Evolutionary conservation across 2,797 vertebrate genomes (phyloP).

Genomic region (Chaetophractus vellerosus): DNA sequence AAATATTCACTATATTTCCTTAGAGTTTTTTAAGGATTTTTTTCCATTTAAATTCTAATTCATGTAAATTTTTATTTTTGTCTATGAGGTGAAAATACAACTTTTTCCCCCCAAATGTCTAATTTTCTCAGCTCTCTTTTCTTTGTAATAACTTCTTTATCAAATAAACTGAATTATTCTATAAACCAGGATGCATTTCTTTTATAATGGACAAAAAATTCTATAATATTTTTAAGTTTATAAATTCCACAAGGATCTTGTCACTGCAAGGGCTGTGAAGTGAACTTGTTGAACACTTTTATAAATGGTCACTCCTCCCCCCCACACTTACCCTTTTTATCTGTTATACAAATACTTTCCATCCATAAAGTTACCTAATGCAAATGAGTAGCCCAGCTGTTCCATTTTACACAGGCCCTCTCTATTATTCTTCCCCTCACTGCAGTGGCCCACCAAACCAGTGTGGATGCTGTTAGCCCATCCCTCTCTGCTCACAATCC

Average conservation of each 20-base stretch:
- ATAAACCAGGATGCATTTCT: not conserved
- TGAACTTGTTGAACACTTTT: not conserved
- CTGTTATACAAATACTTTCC: not conserved
- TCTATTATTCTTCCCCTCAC: not conserved
- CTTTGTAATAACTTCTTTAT: constrained; percentile 59
- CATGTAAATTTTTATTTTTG: constrained; percentile 65
- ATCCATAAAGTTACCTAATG: not conserved
- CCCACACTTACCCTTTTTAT: not conserved
- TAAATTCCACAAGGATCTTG: not conserved
- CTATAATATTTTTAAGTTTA: not conserved
- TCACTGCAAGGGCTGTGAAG: not conserved
- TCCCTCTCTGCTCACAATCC: too few species aligned
- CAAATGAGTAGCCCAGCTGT: not conserved
- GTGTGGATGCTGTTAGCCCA: not conserved
- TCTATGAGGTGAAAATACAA: constrained; percentile 71
- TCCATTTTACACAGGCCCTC: not conserved
- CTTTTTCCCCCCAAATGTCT: constrained; percentile 57
- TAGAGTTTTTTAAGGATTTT: constrained; percentile 43
- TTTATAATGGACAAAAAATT: constrained; percentile 50
- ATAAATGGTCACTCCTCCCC: not conserved
- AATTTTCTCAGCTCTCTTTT: constrained; percentile 65
- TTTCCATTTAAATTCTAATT: constrained; percentile 69
- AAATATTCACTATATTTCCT: constrained; percentile 71
- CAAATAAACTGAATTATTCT: constrained; percentile 58
- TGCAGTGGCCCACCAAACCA: too few species aligned